phyloP scores from a whole-genome alignment of 2,113 vertebrate species.

The Chionis minor region DNA sequence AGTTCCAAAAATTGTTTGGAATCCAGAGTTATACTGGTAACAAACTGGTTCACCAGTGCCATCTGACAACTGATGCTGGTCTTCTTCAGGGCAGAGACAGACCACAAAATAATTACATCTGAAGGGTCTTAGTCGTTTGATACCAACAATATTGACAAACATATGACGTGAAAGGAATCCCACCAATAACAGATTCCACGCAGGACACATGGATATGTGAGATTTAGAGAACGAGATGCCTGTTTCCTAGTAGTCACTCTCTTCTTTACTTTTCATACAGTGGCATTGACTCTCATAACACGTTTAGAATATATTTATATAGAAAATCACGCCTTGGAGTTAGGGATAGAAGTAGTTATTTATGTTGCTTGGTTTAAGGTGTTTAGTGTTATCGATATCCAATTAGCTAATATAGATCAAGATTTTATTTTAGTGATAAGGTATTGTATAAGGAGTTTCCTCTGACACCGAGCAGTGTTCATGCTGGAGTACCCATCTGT shows the following conservation, averaged over 20 bases:
- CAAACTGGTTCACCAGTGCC: neutral
- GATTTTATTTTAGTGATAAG: neutral
- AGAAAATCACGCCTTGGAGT: neutral
- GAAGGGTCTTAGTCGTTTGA: neutral
- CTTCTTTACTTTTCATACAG: neutral
- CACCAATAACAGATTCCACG: neutral
- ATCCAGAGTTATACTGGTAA: neutral
- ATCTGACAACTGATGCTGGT: neutral
- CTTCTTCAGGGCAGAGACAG: neutral
- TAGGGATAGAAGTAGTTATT: neutral
- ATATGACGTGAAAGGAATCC: fast-evolving
- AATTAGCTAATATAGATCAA: neutral
- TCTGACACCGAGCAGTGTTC: neutral
- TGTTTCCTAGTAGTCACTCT: neutral
- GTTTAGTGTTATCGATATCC: neutral
- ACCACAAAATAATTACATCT: neutral
- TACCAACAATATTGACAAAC: neutral
- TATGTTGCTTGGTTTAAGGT: neutral
- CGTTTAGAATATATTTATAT: neutral
- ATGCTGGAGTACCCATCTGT: neutral
- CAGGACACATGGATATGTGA: neutral
- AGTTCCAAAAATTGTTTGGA: neutral
- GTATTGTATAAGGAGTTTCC: neutral
- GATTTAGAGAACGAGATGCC: neutral
- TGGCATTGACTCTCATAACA: neutral